Base-by-base conservation (phyloP, 2,888 invertebrate species). In the Nemotelus pantherinus region DNA sequence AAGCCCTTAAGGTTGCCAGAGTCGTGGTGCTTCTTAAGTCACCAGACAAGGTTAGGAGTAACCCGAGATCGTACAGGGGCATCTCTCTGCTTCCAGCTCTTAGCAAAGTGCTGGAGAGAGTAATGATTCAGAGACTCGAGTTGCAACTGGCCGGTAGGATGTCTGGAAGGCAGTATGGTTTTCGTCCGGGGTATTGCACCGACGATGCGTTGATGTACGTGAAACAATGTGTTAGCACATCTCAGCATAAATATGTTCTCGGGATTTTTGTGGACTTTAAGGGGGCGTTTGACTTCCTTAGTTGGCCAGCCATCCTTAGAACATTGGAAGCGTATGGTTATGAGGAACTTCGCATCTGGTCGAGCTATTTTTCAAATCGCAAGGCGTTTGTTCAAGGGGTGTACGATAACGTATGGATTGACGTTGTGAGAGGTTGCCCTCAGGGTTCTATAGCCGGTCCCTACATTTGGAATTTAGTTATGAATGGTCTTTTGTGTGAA, bases 391-490 rank as follows among this genome's bases (percentile, higher is more conserved):
- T 65, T n/a, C 47, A 47, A 5, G 65, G 65, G 0, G 39, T 47
- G n/a, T 65, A 25, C n/a, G 65, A 65, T 10, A 44, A 25, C 5
- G 65, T 65, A 47, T 6, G 9, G n/a, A 45, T 47, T 5, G 9
- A 6, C 6, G 65, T 47, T 9, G 4, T 9, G 65, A 7, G 65
- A n/a, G 65, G 65, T 6, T 65, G 47, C n/a, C 47, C 65, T 45
- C 65, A 65, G 65, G 47, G 47, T 3, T 65, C 65, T 9, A 65
- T 65, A n/a, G 47, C 47, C 10, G 65, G 47, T 45, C 47, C 65
- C 44, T 65, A n/a, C 25, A 65, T 65, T 39, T 65, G 65, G 65
- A 65, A 65, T n/a, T 47, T 65, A 9, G 25, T 65, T 9, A 65
- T 65, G 65, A 47, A 65, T 47, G 47, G 25, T n/a, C 47, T 65